Conservation (phyloP, 1,140 invertebrate genomes). For the Tigriopus japonicus region DNA sequence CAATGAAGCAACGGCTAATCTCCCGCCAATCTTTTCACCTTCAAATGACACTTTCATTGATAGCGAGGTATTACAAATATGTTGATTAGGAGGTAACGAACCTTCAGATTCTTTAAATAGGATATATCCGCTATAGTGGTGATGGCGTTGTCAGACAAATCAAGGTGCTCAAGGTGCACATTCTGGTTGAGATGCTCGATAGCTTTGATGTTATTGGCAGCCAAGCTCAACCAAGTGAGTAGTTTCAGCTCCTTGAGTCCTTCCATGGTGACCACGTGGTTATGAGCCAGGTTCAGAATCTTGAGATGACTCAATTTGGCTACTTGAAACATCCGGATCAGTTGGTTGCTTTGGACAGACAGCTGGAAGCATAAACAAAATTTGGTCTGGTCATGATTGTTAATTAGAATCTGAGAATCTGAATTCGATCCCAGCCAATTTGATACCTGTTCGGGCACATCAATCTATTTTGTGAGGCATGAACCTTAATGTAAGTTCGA, state of each 20-base stretch:
- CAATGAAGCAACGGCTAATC: no score
- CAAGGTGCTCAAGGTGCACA: constrained; percentile 53
- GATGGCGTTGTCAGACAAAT: constrained; percentile 74
- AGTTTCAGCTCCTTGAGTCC: constrained; percentile 61
- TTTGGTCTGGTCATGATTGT: no score
- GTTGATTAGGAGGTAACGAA: constrained; percentile 24
- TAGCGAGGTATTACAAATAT: no score
- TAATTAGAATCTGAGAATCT: no score
- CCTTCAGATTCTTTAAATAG: constrained; percentile 54
- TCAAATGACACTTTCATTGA: no score
- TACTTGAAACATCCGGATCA: constrained; percentile 68
- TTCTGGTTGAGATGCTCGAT: constrained; percentile 70
- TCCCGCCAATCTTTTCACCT: no score
- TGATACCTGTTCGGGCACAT: no score
- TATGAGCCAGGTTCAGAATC: constrained; percentile 61
- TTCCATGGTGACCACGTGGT: constrained; percentile 69
- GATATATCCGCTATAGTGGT: constrained; percentile 61
- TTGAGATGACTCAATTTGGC: constrained; percentile 53
- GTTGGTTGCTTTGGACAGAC: constrained; percentile 58
- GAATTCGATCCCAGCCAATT: no score
- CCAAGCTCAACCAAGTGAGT: constrained; percentile 50
- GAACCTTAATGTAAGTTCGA: no score
- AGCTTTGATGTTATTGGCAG: constrained; percentile 50
- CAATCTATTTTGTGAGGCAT: no score
- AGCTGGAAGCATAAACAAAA: constrained; percentile 36